These are phyloP conservation scores for Anthopleura xanthogrammica DNA, from an alignment of 92 coral and sea anemone genomes.

Conservation along the genomic window DNA sequence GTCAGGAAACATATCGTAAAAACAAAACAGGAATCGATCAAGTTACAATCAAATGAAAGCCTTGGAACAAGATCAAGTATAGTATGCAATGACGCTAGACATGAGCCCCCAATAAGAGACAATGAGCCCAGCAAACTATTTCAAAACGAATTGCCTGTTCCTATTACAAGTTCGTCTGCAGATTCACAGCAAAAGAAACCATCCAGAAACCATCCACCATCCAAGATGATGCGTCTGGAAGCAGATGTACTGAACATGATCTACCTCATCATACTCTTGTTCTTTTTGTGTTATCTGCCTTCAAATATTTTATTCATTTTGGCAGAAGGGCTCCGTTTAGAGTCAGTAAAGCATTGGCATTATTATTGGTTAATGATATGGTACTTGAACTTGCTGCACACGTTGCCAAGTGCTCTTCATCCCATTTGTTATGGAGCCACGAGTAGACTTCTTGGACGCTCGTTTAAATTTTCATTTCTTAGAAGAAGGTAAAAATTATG, in stretches of 20 bases:
- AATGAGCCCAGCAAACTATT: not conserved
- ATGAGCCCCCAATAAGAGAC: not conserved
- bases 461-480: too few relatives aligned
- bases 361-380: not conserved
- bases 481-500: too few relatives aligned
- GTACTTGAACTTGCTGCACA: constrained; percentile 22
- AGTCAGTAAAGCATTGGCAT: not conserved
- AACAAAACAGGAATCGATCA: not conserved
- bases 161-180: not conserved
- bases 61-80: not conserved
- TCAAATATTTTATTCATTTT: constrained; percentile 30
- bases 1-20: constrained; percentile 11
- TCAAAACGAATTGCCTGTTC: too few relatives aligned
- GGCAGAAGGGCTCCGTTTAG: not conserved
- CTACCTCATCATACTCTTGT: constrained; percentile 28
- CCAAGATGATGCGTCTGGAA: constrained; percentile 29
- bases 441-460: constrained; percentile 7
- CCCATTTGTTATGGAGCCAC: constrained; percentile 46
- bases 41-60: not conserved
- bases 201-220: too few relatives aligned
- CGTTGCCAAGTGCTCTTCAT: constrained; percentile 42
- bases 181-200: not conserved
- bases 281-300: constrained; percentile 42
- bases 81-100: not conserved
- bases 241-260: constrained; percentile 46